Conservation (phyloP, 2,113 vertebrate species). For the Triplophysa rosa region DNA sequence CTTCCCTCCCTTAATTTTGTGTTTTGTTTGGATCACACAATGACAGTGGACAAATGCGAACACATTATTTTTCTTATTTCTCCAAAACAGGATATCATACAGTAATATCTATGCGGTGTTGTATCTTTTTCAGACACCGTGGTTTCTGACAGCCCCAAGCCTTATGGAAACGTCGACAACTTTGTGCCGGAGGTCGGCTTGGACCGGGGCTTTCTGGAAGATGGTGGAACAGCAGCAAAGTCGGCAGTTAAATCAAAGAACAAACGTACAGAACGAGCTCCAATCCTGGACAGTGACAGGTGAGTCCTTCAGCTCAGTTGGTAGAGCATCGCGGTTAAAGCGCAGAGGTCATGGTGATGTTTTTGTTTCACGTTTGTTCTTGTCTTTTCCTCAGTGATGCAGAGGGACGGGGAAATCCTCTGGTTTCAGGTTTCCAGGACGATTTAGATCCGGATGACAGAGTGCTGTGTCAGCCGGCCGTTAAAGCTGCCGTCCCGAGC, state of each 20-base stretch:
- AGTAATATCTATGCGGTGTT: not conserved
- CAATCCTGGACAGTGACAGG: slow-evolving; percentile 77
- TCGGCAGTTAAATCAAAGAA: slow-evolving; percentile 44
- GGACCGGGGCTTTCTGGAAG: slow-evolving; percentile 81
- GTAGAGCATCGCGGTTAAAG: no score
- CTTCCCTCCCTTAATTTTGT: not conserved
- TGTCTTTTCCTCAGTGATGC: slow-evolving; percentile 68
- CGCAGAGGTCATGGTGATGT: not conserved
- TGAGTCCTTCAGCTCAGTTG: slow-evolving; percentile 39
- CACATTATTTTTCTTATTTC: not conserved
- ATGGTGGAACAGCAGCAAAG: slow-evolving; percentile 44
- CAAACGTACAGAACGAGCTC: not conserved
- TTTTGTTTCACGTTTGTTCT: not conserved
- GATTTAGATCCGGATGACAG: slow-evolving; percentile 80
- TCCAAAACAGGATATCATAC: no score
- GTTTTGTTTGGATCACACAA: not conserved
- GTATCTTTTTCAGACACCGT: slow-evolving; percentile 49
- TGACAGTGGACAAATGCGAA: not conserved
- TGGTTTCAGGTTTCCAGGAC: slow-evolving; percentile 83
- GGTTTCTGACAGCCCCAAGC: not conserved
- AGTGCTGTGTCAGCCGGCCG: slow-evolving; percentile 26
- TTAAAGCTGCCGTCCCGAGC: slow-evolving; percentile 63
- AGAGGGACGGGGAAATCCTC: slow-evolving; percentile 72
- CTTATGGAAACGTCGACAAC: slow-evolving; percentile 73
- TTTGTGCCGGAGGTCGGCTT: slow-evolving; percentile 79